These are phyloP conservation scores for Ondatra zibethicus DNA, from an alignment of 2,113 vertebrate species.

Conservation along the genomic window DNA sequence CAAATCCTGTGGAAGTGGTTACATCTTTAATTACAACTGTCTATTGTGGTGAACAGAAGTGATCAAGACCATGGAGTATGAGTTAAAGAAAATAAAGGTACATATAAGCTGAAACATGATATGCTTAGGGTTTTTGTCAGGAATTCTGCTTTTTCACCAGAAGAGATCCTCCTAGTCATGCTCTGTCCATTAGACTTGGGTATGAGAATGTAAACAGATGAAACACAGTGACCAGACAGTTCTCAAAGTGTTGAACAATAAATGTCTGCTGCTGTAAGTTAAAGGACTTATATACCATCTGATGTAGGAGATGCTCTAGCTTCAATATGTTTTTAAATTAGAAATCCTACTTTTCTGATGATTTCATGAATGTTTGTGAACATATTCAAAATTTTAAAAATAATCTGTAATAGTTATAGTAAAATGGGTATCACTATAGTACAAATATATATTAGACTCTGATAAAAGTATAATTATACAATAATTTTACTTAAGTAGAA, in stretches of 20 bases:
- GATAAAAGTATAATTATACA: conserved; percentile 54
- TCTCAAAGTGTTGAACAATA: not conserved
- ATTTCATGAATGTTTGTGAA: not conserved
- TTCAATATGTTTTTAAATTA: not conserved
- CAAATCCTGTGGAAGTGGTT: not conserved
- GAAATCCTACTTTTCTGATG: not conserved
- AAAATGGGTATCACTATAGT: conserved; percentile 29
- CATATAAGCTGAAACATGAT: not conserved
- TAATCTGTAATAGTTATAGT: conserved; percentile 22
- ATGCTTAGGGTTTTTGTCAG: not conserved
- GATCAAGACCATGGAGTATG: not conserved
- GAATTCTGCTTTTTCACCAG: not conserved
- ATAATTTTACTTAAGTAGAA: not conserved
- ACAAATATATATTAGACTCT: conserved; percentile 32
- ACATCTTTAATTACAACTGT: not conserved
- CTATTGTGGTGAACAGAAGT: not conserved
- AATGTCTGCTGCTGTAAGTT: not conserved
- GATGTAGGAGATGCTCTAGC: not conserved
- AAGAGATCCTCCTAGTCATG: not conserved
- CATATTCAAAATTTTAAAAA: not conserved
- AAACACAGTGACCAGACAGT: not conserved
- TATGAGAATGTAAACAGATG: not conserved
- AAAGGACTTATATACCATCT: not conserved
- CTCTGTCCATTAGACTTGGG: not conserved
- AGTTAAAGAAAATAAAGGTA: not conserved